Conservation (phyloP, 2,113 vertebrate species). For the Actenoides lindsayi region DNA sequence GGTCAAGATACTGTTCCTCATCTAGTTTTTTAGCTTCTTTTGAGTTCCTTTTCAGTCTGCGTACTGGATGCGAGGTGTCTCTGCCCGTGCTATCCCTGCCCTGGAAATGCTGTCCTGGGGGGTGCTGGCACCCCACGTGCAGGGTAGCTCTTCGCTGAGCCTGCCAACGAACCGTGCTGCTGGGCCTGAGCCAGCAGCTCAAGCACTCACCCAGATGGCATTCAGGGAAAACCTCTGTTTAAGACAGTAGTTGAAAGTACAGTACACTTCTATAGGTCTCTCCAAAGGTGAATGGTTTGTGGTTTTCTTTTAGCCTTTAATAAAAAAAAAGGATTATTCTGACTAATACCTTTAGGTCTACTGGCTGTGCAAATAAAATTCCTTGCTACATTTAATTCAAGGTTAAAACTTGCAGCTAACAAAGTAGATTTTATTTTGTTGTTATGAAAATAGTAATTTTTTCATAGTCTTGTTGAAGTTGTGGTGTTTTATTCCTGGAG, state of each 20-base stretch:
- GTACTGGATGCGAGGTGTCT: rapidly evolving
- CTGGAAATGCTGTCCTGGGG: background rate
- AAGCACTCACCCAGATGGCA: rapidly evolving
- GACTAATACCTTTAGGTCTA: background rate
- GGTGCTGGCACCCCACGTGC: rapidly evolving
- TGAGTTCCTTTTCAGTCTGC: background rate
- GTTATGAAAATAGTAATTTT: background rate
- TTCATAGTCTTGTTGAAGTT: background rate
- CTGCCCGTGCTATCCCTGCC: background rate
- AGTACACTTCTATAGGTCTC: background rate
- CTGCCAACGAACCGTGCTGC: rapidly evolving
- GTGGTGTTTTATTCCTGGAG: background rate
- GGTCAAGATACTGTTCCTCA: background rate
- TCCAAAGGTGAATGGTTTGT: background rate
- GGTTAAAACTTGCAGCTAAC: background rate
- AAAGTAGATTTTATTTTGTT: background rate
- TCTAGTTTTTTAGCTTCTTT: background rate
- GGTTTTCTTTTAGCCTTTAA: background rate
- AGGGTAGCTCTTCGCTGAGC: rapidly evolving
- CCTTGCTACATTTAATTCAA: background rate
- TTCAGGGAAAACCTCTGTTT: background rate
- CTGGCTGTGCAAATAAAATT: background rate
- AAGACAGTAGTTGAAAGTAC: background rate
- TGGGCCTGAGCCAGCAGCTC: background rate
- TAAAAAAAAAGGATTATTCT: background rate